Base-by-base conservation (phyloP, 2,797 vertebrate species). In the Threskiornis aethiopicus region DNA sequence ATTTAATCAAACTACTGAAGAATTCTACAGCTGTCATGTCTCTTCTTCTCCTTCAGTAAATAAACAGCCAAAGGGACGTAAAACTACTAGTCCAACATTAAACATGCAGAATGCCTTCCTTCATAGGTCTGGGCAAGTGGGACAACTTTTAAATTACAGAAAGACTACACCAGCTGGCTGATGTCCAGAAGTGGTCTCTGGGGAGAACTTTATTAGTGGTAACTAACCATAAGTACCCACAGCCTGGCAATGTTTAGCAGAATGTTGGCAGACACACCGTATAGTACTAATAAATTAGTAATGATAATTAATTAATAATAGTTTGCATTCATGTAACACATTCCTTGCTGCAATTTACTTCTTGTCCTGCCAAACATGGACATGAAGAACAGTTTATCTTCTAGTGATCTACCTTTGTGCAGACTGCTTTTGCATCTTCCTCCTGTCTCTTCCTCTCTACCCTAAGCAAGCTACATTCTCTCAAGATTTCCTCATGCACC, bases 271-370 rank as follows among this genome's bases (percentile, higher is more conserved):
- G 84, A 76, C 69, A 35, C 1, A 9, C 87, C 69, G 39, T 64
- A 92, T 21, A 91, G 70, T 78, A 84, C 79, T 91, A 72, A 95
- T 95, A 94, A 96, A 97, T 96, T 89, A 96, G 55, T 97, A 89
- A 96, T 97, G 88, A 87, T 78, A 73, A 94, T 96, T 96, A 84
- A 94, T 95, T 96, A 94, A 84, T 94, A 89, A 96, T 93, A 88
- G 67, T 94, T 91, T 42, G 21, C 42, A 76, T 93, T 89, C 87
- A 39, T 52, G 89, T 92, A 89, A 78, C 87, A 67, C n/a, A 58
- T 84, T 91, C 79, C 78, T 93, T 83, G 39, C 76, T 72, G 84
- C 71, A 84, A 26, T 95, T 95, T 93, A 78, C 72, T 92, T 87
- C 92, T 88, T 66, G 46, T 91, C 55, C 5, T 33, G 75, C 57